phyloP scores from a whole-genome alignment of 2,888 invertebrate genomes.

The Dicyrtoma fusca region DNA sequence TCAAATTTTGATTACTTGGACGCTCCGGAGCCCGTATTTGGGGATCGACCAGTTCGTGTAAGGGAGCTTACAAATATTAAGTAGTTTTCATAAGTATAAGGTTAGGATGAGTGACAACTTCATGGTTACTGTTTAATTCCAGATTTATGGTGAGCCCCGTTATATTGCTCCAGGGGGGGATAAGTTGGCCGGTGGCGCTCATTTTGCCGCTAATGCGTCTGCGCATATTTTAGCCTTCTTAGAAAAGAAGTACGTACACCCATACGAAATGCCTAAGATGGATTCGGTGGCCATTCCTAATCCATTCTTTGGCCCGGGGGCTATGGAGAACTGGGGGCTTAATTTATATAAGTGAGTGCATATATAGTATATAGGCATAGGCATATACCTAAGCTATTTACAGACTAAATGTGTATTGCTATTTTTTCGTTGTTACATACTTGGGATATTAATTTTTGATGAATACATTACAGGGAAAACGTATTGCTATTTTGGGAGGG shows the following conservation, averaged over 20 bases:
- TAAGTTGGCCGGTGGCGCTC: too few relatives aligned
- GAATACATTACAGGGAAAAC: neutral
- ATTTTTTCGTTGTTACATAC: too few relatives aligned
- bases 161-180: too few relatives aligned
- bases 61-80: neutral
- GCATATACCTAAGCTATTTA: too few relatives aligned
- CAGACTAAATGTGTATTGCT: too few relatives aligned
- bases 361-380: too few relatives aligned
- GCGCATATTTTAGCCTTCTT: constrained; percentile 40
- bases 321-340: constrained; percentile 48
- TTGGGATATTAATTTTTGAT: too few relatives aligned
- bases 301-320: constrained; percentile 37
- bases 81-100: too few relatives aligned
- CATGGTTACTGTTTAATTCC: too few relatives aligned
- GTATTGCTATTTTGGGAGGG: neutral
- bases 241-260: neutral
- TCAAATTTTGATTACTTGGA: constrained; percentile 43
- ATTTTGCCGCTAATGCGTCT: neutral
- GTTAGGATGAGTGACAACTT: too few relatives aligned
- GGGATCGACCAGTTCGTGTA: constrained; percentile 4
- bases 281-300: constrained; percentile 46
- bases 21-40: constrained; percentile 28
- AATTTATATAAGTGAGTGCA: constrained; percentile 47
- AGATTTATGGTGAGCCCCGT: constrained; percentile 45
- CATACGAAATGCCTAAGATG: constrained; percentile 44